Evolutionary conservation across 1,140 invertebrate genomes (phyloP), one percentile per base, ranked within the genome.

Genomic region (Achatina immaculata): DNA sequence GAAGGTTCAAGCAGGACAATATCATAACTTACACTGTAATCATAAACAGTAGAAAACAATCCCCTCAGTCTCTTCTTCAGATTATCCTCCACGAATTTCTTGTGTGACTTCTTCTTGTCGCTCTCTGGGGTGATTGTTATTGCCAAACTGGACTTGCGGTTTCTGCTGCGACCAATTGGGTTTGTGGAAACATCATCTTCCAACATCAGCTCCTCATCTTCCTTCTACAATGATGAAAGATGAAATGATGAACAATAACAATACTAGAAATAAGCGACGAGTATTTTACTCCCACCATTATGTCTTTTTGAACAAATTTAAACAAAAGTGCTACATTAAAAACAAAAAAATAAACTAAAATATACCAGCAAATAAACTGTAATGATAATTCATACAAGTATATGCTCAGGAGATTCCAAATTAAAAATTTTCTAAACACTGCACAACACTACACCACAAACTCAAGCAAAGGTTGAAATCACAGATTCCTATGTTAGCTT

Each of bases 41-140:
- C 91, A 86, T 89, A 94, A 55, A 92, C 86, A 42, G 90, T 87
- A 82, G 91, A 92, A 82, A 90, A 92, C 31, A 92, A 81, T 43
- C 86, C 83, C 77, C 82, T 86, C 31, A 92, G 85, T 78, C 90
- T 81, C 48, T 90, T 89, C 82, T 89, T 92, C 62, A 92, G 78
- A 28, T 85, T 83, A 24, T 90, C 90, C 77, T 90, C 83, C 38
- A 68, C 84, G 62, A 84, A 79, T 34, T 81, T 86, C 75, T 86
- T 84, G 66, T 86, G 82, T 42, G 82, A 78, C 58, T 88, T 88
- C 90, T 90, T 91, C 93, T 90, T 92, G 91, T 89, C 78, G 28
- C 78, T 80, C 1, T 80, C 78, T 38, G 78, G 78, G 16, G 78
- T 80, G 68, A 31, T 51, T 28, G 28, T 87, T 75, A 85, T 83